Conservation (phyloP, 2,113 vertebrate species). For the Balaeniceps rex region DNA sequence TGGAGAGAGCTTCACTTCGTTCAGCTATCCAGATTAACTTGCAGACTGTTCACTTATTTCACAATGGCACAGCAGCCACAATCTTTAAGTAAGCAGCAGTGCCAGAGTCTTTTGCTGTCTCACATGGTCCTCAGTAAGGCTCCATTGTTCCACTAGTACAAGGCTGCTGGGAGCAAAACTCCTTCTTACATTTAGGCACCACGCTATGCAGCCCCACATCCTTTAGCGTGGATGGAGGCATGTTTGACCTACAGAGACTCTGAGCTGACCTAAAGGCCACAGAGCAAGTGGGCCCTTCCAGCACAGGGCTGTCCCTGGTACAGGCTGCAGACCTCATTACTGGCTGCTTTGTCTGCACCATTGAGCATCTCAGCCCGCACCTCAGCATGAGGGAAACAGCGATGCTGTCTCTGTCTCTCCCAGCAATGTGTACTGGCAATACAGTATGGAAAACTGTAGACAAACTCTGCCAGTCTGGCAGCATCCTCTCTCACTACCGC, state of each 20-base stretch:
- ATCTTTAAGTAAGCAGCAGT: background rate
- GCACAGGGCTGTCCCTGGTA: background rate
- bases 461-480: background rate
- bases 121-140: background rate
- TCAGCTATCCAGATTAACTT: background rate
- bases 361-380: background rate
- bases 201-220: background rate
- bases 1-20: background rate
- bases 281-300: background rate
- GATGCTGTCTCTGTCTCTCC: background rate
- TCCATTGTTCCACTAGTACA: rapidly evolving
- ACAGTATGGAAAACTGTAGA: background rate
- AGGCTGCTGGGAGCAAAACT: background rate
- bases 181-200: background rate
- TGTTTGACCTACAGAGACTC: background rate
- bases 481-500: background rate
- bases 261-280: background rate
- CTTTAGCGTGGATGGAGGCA: background rate
- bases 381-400: background rate
- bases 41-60: background rate
- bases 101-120: background rate
- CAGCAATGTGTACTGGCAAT: background rate
- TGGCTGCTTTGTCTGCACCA: background rate
- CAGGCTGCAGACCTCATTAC: background rate
- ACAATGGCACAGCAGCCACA: background rate